Base-by-base conservation (phyloP, 2,113 vertebrate genomes). In the Hiodon alosoides region DNA sequence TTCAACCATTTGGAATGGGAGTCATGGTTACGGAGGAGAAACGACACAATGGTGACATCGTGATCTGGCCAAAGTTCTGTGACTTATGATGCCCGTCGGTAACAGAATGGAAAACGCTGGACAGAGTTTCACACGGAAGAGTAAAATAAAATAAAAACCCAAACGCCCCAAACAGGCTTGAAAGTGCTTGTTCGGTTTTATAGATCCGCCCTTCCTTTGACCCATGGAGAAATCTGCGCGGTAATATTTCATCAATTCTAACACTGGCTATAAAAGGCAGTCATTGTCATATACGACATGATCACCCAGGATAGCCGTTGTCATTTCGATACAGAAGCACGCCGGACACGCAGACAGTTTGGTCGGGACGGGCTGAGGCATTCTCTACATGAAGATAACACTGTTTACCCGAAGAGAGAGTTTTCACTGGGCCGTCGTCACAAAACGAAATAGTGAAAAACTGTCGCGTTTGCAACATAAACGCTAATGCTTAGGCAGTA, bases 121-220 rank as follows among this genome's bases (percentile, higher is more conserved):
- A 6, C 47, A 65, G 65, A 48, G 67, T 51, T 6, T 65, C 65
- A 53, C 16, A 60, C 69, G 47, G 71, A 69, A 69, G 64, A 31
- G 31, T 31, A 31, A 31, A 31, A 31, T 64, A 7, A 70, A 67
- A 69, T 16, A 13, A n/a, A 53, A 62, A 16, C 4, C 17, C 7
- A 68, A 51, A 54, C 5, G 13, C 16, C 68, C 17, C 67, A 77
- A 79, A 79, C 67, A 74, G 78, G 78, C 78, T 73, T 77, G 86
- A 86, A 84, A 84, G 81, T 82, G 79, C 77, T 76, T 69, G 74
- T 9, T 47, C 64, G 67, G 4, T 65, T 17, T 10, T 9, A 50
- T 51, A 58, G 31, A 74, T 53, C 52, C 53, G 17, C 53, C 48
- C 9, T 62, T 13, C 11, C 51, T 55, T 51, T n/a, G 65, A 73